phyloP scores from a whole-genome alignment of 2,797 vertebrate species.

The Lerista edwardsae region DNA sequence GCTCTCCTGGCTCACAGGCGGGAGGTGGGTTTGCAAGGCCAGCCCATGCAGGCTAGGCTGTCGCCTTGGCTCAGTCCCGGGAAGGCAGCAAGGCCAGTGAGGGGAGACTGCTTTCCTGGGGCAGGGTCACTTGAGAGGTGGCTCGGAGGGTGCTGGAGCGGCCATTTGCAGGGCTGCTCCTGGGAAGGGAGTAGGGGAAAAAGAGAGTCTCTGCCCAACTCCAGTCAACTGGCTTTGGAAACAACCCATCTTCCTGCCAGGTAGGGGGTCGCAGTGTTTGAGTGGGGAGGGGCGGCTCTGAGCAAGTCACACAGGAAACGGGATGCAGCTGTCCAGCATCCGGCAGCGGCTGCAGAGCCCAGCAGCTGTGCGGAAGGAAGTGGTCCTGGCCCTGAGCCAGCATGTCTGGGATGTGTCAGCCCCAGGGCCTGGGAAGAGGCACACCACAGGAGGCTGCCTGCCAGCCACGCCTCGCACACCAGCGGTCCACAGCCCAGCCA shows the following conservation, averaged over 20 bases:
- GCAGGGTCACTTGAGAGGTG: no score
- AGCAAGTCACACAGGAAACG: neutral
- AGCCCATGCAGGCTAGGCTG: no score
- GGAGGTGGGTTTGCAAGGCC: no score
- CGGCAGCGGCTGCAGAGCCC: accelerated
- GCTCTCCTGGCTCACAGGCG: no score
- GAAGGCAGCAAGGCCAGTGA: no score
- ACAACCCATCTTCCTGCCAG: neutral
- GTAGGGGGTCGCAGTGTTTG: neutral
- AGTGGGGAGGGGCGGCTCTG: neutral
- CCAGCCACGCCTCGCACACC: neutral
- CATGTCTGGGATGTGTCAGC: neutral
- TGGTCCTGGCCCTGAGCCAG: neutral
- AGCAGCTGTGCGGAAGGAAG: slow-evolving; percentile 47
- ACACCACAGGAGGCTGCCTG: neutral
- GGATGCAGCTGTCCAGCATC: neutral
- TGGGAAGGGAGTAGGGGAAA: no score
- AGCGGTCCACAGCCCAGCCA: neutral
- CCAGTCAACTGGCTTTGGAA: neutral
- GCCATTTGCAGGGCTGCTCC: no score
- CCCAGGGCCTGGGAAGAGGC: neutral
- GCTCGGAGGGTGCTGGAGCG: no score
- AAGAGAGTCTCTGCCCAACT: no score
- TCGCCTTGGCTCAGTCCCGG: no score
- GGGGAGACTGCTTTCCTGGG: no score